Percentiles rank a stretch among this genome's conserved stretches.
These are phyloP conservation scores for Salvelinus namaycush DNA, from an alignment of 2,113 vertebrate species.

Conservation along the genomic window DNA sequence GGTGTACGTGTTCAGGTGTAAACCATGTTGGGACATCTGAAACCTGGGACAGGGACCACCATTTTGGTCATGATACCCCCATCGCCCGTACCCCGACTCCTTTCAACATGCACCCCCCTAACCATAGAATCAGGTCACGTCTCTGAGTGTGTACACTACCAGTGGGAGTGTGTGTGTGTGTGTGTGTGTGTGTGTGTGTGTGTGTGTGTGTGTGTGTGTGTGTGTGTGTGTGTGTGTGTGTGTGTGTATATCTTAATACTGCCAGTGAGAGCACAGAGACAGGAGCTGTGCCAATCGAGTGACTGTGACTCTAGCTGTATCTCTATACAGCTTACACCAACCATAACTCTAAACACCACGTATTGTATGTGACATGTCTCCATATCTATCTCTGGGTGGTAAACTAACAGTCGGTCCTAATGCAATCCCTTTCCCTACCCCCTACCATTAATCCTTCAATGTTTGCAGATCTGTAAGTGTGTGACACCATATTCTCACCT, in stretches of 20 bases:
- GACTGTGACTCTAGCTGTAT: constrained; percentile 33
- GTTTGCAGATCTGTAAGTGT: too few relatives aligned
- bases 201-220: too few relatives aligned
- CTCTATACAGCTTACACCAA: neutral
- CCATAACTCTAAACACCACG: too few relatives aligned
- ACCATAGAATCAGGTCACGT: constrained; percentile 6
- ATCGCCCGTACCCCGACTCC: neutral
- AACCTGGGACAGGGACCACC: neutral
- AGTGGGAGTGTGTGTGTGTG: too few relatives aligned
- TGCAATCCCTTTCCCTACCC: too few relatives aligned
- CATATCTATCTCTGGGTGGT: too few relatives aligned
- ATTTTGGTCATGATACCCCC: neutral
- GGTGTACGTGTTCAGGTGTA: neutral
- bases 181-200: too few relatives aligned
- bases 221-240: too few relatives aligned
- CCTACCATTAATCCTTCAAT: too few relatives aligned
- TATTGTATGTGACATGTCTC: too few relatives aligned
- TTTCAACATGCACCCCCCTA: neutral
- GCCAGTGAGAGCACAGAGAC: constrained; percentile 38
- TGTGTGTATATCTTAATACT: neutral
- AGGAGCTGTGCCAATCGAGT: constrained; percentile 39
- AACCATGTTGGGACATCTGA: neutral
- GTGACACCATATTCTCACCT: too few relatives aligned
- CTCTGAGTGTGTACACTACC: constrained; percentile 1
- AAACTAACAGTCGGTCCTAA: too few relatives aligned